Conservation (phyloP, 2,797 vertebrate genomes). For the Sarcophilus harrisii region DNA sequence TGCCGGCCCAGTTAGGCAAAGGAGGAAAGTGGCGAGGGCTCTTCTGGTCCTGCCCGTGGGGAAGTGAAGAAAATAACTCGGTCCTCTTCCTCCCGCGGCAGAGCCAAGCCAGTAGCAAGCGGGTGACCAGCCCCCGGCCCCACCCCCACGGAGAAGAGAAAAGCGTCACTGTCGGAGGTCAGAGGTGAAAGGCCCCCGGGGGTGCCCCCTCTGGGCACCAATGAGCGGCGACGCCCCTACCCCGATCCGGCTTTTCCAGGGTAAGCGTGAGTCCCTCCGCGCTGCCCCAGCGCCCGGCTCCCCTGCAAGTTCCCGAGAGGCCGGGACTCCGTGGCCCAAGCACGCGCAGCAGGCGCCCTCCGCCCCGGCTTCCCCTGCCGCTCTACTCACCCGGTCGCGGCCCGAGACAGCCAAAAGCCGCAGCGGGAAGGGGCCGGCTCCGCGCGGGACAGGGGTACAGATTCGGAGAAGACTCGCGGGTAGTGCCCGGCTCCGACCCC, state of each 20-base stretch:
- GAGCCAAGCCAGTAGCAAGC: background rate
- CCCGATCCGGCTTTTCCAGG: background rate
- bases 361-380: background rate
- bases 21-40: background rate
- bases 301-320: background rate
- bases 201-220: background rate
- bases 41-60: slow-evolving; percentile 23
- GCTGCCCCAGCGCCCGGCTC: background rate
- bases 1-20: background rate
- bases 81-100: slow-evolving; percentile 6
- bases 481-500: background rate
- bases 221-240: background rate
- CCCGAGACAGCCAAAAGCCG: slow-evolving; percentile 1
- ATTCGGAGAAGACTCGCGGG: background rate
- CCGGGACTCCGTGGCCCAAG: background rate
- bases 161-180: background rate
- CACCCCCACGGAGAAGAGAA: background rate
- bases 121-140: background rate
- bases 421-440: background rate
- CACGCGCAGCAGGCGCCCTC: background rate
- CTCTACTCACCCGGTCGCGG: slow-evolving; percentile 60
- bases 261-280: no score
- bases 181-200: background rate
- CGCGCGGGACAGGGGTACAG: accelerated
- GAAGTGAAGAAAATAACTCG: no score